A percentile compares a stretch with the other conserved stretches of the same genome.
These are phyloP conservation scores for Cephalopachus bancanus DNA, from an alignment of 2,797 vertebrate species.

Conservation along the genomic window DNA sequence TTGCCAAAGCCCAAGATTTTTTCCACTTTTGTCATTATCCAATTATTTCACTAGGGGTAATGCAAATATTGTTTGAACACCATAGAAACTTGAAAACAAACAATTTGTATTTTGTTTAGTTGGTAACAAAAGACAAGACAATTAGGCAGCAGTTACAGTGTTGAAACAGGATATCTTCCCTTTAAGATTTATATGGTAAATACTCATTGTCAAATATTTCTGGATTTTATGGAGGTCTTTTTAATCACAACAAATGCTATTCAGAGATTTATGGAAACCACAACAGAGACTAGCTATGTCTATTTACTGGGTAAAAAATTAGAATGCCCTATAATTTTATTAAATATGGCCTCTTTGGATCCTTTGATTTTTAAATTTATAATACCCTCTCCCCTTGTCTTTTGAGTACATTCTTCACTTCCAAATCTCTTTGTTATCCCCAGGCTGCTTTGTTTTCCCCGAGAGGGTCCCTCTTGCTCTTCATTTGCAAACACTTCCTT, in stretches of 20 bases:
- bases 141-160: conserved; percentile 64
- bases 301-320: neutral
- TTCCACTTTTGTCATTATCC: conserved; percentile 22
- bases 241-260: conserved; percentile 21
- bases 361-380: conserved; percentile 13
- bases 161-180: conserved; percentile 67
- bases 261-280: neutral
- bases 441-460: neutral
- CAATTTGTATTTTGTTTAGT: conserved; percentile 71
- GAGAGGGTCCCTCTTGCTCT: neutral
- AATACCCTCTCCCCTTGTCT: neutral
- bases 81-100: conserved; percentile 63
- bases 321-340: neutral
- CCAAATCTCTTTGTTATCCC: neutral
- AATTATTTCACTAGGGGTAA: conserved; percentile 52
- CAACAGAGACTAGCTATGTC: neutral
- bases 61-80: conserved; percentile 44
- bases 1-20: conserved; percentile 1
- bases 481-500: neutral
- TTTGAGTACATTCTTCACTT: neutral
- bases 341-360: neutral
- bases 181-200: conserved; percentile 68
- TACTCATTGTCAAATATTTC: conserved; percentile 50
- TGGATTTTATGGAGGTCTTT: conserved; percentile 16
- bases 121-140: conserved; percentile 72